Conservation (phyloP, 2,888 invertebrate species). For the Acanthosepion pharaonis region DNA sequence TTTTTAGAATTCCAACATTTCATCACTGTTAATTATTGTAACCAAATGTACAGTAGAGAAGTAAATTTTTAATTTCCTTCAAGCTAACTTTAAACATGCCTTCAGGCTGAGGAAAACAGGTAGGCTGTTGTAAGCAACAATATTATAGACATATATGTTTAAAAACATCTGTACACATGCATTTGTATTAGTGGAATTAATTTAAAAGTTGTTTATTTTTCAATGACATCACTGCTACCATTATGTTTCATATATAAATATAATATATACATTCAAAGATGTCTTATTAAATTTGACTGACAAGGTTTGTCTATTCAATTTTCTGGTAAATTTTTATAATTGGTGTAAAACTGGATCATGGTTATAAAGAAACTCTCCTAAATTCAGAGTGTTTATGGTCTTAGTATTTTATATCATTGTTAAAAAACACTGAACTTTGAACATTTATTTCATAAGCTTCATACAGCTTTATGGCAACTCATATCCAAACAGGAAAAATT, state of each 20-base stretch:
- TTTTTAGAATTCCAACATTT: neutral
- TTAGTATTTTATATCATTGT: no score
- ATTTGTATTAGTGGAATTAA: neutral
- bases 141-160: neutral
- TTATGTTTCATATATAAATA: neutral
- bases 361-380: no score
- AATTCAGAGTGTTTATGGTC: no score
- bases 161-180: constrained; percentile 13
- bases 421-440: no score
- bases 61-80: neutral
- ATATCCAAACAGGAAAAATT: no score
- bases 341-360: no score
- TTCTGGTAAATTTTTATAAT: no score
- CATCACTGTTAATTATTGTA: neutral
- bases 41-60: neutral
- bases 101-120: neutral
- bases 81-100: neutral
- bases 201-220: neutral
- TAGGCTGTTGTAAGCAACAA: neutral
- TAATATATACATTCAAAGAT: no score
- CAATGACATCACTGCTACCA: neutral
- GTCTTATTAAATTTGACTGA: no score
- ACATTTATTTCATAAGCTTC: no score
- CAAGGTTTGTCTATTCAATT: no score
- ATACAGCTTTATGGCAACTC: no score